A percentile compares a stretch with the other conserved stretches of the same genome.
Evolutionary conservation across 1,140 invertebrate genomes (phyloP).

Genomic region (Euura saliciscinereae): DNA sequence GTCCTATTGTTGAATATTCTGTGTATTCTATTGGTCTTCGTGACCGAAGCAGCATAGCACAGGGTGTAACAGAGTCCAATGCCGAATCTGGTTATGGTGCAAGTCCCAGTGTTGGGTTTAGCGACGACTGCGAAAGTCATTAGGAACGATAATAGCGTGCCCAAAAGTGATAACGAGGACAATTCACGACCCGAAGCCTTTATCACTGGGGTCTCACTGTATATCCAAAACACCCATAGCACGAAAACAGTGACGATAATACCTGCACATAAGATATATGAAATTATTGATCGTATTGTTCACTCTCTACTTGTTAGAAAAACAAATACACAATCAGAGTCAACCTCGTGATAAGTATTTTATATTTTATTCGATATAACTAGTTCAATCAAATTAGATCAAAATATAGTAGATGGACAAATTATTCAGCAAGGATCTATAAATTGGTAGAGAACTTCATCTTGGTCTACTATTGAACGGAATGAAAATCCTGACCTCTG

Average conservation of each 20-base stretch:
- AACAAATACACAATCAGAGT: conserved; percentile 12
- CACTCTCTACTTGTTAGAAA: not conserved
- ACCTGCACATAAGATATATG: conserved; percentile 26
- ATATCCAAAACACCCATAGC: conserved; percentile 67
- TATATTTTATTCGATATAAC: too few relatives aligned
- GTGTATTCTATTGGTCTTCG: conserved; percentile 66
- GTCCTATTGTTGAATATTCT: conserved; percentile 61
- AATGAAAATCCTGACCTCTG: too few relatives aligned
- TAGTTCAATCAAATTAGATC: too few relatives aligned
- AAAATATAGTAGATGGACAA: too few relatives aligned
- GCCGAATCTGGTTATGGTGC: conserved; percentile 63
- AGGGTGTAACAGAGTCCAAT: conserved; percentile 63
- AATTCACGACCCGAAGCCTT: conserved; percentile 66
- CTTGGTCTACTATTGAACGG: too few relatives aligned
- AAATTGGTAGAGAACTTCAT: too few relatives aligned
- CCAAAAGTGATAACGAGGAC: conserved; percentile 44
- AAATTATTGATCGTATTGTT: conserved; percentile 33
- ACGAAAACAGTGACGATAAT: conserved; percentile 67
- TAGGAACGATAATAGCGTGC: conserved; percentile 62
- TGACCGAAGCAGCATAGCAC: conserved; percentile 66
- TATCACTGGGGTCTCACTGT: conserved; percentile 63
- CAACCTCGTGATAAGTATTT: too few relatives aligned
- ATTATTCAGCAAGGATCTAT: too few relatives aligned
- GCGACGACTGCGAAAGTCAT: conserved; percentile 66
- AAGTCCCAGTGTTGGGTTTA: conserved; percentile 55